These are phyloP conservation scores for Mallotus villosus DNA, from an alignment of 2,797 vertebrate genomes.

Conservation along the genomic window DNA sequence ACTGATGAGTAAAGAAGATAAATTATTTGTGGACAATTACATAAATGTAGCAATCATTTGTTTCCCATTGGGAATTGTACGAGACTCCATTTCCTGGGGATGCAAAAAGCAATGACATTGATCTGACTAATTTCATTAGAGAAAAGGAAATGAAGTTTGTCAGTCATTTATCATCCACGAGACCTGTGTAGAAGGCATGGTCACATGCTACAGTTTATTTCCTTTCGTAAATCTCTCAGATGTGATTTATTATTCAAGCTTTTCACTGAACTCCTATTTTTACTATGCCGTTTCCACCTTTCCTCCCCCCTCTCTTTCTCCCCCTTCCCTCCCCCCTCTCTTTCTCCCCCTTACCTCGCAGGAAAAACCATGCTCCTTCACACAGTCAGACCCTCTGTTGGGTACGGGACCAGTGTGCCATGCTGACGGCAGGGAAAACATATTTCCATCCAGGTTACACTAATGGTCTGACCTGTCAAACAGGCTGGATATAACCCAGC, in stretches of 20 bases:
- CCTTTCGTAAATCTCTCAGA: too few relatives aligned
- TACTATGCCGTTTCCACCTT: neutral
- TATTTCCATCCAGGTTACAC: slow-evolving; percentile 51
- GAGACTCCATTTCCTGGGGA: slow-evolving; percentile 59
- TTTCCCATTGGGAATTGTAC: slow-evolving; percentile 50
- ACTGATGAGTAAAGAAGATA: slow-evolving; percentile 50
- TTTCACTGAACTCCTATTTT: too few relatives aligned
- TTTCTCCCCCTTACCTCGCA: neutral
- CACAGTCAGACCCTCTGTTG: slow-evolving; percentile 19
- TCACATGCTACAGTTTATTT: neutral
- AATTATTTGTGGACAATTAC: slow-evolving; percentile 53
- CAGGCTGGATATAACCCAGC: slow-evolving; percentile 25
- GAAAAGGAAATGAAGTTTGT: slow-evolving; percentile 55
- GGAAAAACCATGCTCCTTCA: neutral
- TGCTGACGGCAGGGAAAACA: slow-evolving; percentile 38
- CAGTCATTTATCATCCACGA: slow-evolving; percentile 40
- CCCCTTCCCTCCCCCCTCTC: too few relatives aligned
- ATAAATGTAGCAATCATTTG: slow-evolving; percentile 53
- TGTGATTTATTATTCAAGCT: too few relatives aligned
- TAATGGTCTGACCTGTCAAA: slow-evolving; percentile 54
- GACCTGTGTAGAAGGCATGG: neutral
- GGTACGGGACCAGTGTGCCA: slow-evolving; percentile 3
- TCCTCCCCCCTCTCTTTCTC: too few relatives aligned
- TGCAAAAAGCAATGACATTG: slow-evolving; percentile 64
- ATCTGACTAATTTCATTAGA: slow-evolving; percentile 62